A percentile compares a stretch with the other conserved stretches of the same genome.
Conservation (phyloP, 2,113 vertebrate genomes). For the Zingel zingel region DNA sequence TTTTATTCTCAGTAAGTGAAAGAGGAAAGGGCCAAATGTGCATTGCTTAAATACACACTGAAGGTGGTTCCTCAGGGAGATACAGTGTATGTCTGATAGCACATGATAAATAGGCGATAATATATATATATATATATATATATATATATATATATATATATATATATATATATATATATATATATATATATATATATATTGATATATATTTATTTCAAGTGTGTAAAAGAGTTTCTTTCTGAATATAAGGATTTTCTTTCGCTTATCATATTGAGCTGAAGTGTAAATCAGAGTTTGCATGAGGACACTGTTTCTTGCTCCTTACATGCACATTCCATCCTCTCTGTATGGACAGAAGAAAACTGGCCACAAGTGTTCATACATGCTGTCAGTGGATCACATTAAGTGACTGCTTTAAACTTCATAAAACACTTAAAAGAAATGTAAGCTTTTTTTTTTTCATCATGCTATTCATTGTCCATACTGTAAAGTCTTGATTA, state of each 20-base stretch:
- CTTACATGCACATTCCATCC: constrained; percentile 55
- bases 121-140: constrained; percentile 72
- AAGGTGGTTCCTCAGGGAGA: constrained; percentile 34
- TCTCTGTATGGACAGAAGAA: constrained; percentile 11
- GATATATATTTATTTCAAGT: constrained; percentile 73
- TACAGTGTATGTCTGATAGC: constrained; percentile 50
- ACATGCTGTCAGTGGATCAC: background rate
- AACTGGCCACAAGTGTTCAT: background rate
- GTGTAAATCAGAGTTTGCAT: constrained; percentile 72
- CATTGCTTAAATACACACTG: constrained; percentile 25
- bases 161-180: no score
- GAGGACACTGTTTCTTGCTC: constrained; percentile 38
- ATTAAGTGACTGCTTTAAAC: background rate
- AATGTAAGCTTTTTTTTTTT: background rate
- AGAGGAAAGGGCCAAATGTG: constrained; percentile 49
- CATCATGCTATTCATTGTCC: background rate
- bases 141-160: background rate
- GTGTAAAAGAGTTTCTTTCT: constrained; percentile 33
- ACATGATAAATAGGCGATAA: constrained; percentile 53
- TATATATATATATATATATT: background rate
- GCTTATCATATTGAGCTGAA: constrained; percentile 40
- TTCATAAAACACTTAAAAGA: background rate
- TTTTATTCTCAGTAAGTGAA: constrained; percentile 18
- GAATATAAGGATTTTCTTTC: constrained; percentile 48
- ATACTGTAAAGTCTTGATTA: constrained; percentile 1